phyloP scores from a whole-genome alignment of 2,888 invertebrate species.

The Drosophila subsilvestris region DNA sequence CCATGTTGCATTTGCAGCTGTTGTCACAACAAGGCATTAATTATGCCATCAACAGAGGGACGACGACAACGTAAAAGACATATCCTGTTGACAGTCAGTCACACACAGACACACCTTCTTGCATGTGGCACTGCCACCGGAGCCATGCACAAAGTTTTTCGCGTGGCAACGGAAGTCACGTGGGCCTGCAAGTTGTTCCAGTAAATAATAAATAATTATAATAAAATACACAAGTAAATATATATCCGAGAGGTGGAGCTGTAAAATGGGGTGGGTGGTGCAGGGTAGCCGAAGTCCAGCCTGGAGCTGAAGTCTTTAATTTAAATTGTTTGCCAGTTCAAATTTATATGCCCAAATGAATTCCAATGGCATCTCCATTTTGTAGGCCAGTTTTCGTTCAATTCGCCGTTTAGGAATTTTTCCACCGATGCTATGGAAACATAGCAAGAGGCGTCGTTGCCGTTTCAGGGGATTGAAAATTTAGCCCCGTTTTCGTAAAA shows the following conservation, averaged over 20 bases:
- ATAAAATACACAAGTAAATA: no score
- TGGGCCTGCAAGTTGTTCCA: constrained; percentile 56
- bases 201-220: not conserved
- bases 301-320: no score
- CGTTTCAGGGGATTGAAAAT: constrained; percentile 15
- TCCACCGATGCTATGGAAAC: not conserved
- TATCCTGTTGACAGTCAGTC: constrained; percentile 69
- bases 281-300: no score
- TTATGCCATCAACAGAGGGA: constrained; percentile 72
- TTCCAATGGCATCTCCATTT: no score
- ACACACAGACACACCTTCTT: constrained; percentile 10
- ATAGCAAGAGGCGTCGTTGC: not conserved
- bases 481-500: constrained; percentile 47
- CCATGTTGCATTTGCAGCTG: constrained; percentile 41
- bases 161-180: constrained; percentile 73
- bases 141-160: constrained; percentile 53
- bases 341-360: no score
- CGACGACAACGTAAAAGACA: constrained; percentile 54
- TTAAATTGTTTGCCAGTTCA: no score
- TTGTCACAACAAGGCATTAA: constrained; percentile 70
- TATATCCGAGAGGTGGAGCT: no score
- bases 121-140: no score
- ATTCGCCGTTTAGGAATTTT: no score
- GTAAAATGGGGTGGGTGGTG: no score
- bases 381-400: no score